Percentiles rank a stretch among this genome's conserved stretches.
phyloP scores from a whole-genome alignment of 2,797 vertebrate genomes.

The Phaenicophaeus curvirostris region DNA sequence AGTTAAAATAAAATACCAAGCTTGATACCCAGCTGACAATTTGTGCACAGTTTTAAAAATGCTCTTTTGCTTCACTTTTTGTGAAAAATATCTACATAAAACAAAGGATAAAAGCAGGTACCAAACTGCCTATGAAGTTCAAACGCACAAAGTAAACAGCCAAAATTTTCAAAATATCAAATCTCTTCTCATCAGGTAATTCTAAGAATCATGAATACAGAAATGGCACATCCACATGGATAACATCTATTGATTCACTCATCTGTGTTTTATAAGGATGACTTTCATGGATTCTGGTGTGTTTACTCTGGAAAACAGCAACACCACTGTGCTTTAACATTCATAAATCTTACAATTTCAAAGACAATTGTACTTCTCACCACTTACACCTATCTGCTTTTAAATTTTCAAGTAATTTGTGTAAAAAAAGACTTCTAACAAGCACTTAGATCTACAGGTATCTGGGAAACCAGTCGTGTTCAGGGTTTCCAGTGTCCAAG shows the following conservation, averaged over 20 bases:
- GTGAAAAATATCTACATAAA: background rate
- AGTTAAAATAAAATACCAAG: background rate
- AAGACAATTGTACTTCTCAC: background rate
- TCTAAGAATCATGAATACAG: background rate
- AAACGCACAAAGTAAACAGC: background rate
- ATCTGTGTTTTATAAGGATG: background rate
- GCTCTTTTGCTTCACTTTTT: background rate
- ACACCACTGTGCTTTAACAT: background rate
- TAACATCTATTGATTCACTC: background rate
- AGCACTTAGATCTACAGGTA: background rate
- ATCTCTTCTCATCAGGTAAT: background rate
- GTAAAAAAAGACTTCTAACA: background rate
- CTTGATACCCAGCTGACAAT: background rate
- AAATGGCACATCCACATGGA: rapidly evolving
- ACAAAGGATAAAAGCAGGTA: background rate
- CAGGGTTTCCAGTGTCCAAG: background rate
- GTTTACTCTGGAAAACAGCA: background rate
- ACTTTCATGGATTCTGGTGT: background rate
- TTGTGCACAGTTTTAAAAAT: background rate
- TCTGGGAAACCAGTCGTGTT: background rate
- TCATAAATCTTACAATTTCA: background rate
- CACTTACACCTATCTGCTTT: background rate
- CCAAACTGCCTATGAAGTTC: background rate
- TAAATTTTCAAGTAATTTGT: background rate
- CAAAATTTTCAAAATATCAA: background rate